Evolutionary conservation across 37 sponge, comb jelly and placozoan genomes (phyloP).

Genomic region (Spongia lamella): DNA sequence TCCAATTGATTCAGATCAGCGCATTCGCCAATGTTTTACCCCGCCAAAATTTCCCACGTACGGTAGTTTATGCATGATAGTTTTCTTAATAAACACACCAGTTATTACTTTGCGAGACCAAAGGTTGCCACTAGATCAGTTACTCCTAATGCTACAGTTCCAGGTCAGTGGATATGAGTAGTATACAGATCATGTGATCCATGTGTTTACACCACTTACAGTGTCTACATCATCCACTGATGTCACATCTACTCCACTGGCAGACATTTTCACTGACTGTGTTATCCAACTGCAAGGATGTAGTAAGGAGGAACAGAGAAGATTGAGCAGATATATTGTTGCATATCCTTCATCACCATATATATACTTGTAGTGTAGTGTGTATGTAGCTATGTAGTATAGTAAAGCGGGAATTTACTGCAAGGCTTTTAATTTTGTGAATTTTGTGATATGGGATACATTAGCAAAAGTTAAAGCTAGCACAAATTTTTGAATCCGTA

Average conservation of each 20-base stretch:
- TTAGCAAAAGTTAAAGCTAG: too few relatives aligned
- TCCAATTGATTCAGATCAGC: too few relatives aligned
- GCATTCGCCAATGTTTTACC: too few relatives aligned
- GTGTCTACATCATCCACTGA: neutral
- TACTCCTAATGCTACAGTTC: neutral
- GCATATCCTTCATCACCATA: conserved; percentile 4
- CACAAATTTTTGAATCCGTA: too few relatives aligned
- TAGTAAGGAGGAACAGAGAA: conserved; percentile 7
- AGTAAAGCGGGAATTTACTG: too few relatives aligned
- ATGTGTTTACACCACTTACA: neutral
- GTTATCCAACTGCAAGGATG: conserved; percentile 18
- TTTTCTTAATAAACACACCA: neutral
- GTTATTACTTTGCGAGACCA: conserved; percentile 29
- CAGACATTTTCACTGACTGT: conserved; percentile 41
- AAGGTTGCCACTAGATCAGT: neutral
- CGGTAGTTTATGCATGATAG: too few relatives aligned
- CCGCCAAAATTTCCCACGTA: too few relatives aligned
- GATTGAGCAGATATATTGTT: conserved; percentile 33
- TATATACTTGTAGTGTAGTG: too few relatives aligned
- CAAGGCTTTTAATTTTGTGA: too few relatives aligned
- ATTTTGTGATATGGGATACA: too few relatives aligned
- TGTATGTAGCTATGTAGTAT: too few relatives aligned
- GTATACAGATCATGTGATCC: neutral
- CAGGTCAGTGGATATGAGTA: neutral
- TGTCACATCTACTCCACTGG: conserved; percentile 10